Base-by-base conservation (phyloP, 92 coral and sea anemone genomes). In the Paragorgia papillata region DNA sequence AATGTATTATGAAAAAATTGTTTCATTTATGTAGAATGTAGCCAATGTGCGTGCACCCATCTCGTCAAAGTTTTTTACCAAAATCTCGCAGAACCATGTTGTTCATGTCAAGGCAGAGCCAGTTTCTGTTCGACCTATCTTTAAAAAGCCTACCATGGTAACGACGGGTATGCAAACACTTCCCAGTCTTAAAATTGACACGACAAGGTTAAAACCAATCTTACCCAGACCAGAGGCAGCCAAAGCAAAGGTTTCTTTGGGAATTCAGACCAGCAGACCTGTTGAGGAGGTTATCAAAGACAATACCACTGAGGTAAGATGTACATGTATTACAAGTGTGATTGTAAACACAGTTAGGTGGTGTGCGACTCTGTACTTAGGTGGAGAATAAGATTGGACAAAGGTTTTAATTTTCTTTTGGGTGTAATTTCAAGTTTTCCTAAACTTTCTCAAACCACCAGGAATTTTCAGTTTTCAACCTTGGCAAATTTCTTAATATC, bases 141-240 rank as follows among this genome's bases (percentile, higher is more conserved):
- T 37, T 12, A 63, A 37, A 20, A 63, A 63, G 20, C 69, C 69
- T 14, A 25, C 12, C 44, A 29, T 63, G 44, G 48, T 63, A 21
- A 63, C 69, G 69, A 63, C 69, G 0, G 69, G 69, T 6, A 63
- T 63, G 69, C 69, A 63, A 0, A 63, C 69, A 20, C 48, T 37
- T 10, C 69, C 69, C 21, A 63, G 69, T 35, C 18, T 35, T 35
- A 63, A 63, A 32, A 25, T 32, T 9, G 69, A 63, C 15, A 4
- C 62, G 2, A 56, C 62, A 12, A 6, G 62, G 10, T 22, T 56
- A 2, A 63, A 37, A 33, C 48, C 48, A 10, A 37, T 63, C 2
- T 30, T 63, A 35, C 69, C 69, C 15, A 29, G 69, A 10, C 44
- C 69, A 7, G 44, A 63, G 14, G 21, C 69, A 19, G 25, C 18